phyloP scores from a whole-genome alignment of 2,113 vertebrate genomes.

The Saguinus imperator region DNA sequence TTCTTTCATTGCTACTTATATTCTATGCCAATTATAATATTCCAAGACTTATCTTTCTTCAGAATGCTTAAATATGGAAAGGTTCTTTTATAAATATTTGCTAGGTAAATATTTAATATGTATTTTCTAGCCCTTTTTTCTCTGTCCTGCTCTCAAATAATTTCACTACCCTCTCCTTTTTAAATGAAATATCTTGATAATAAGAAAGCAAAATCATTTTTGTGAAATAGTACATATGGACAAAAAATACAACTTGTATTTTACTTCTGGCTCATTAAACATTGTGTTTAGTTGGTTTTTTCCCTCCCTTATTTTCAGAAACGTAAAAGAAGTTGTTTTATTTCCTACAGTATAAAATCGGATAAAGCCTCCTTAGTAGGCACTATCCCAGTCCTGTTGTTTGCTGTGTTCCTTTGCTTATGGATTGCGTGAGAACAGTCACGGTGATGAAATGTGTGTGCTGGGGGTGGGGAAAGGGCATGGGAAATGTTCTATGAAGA shows the following conservation, averaged over 20 bases:
- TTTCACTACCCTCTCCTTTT: background rate
- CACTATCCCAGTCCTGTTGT: conserved; percentile 80
- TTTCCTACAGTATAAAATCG: conserved; percentile 75
- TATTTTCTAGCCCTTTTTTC: conserved; percentile 32
- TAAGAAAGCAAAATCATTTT: conserved; percentile 59
- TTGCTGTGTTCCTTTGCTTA: conserved; percentile 87
- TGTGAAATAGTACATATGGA: conserved; percentile 74
- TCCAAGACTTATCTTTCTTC: background rate
- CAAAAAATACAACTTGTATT: conserved; percentile 86
- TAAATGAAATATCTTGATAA: background rate
- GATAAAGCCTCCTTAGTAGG: conserved; percentile 79
- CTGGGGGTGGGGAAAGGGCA: conserved; percentile 65
- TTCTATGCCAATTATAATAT: background rate
- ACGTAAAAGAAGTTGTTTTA: conserved; percentile 66
- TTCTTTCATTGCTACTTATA: background rate
- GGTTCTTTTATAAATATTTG: conserved; percentile 27
- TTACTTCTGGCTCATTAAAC: conserved; percentile 82
- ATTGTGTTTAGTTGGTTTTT: background rate
- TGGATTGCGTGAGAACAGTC: conserved; percentile 83
- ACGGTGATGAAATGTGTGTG: conserved; percentile 83
- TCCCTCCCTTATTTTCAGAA: conserved; percentile 65
- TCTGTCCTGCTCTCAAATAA: background rate
- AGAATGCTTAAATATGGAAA: conserved; percentile 19
- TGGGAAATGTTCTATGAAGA: conserved; percentile 86
- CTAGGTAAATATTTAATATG: background rate